A percentile compares a stretch with the other conserved stretches of the same genome.
These are phyloP conservation scores for Trinectes maculatus DNA, from an alignment of 2,113 vertebrate genomes.

Conservation along the genomic window DNA sequence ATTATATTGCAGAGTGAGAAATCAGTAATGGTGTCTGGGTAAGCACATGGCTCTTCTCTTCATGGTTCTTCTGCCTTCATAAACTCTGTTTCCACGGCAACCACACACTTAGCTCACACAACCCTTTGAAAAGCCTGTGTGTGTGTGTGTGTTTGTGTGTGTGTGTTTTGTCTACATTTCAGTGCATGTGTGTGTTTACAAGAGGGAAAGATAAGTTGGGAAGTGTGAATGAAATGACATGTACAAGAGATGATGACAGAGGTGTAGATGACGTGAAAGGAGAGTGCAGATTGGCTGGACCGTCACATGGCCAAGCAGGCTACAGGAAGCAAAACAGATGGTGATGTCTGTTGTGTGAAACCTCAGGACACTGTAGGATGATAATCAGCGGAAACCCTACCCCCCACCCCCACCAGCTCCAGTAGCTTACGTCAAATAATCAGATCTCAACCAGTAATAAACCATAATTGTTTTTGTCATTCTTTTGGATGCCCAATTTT, in stretches of 20 bases:
- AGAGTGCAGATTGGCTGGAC: background rate
- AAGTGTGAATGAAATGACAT: background rate
- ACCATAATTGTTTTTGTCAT: background rate
- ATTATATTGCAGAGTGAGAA: background rate
- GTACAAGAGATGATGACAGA: background rate
- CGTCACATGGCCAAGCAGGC: background rate
- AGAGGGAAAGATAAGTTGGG: background rate
- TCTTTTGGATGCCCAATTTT: background rate
- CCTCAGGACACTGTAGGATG: background rate
- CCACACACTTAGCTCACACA: conserved; percentile 41
- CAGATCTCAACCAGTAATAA: background rate
- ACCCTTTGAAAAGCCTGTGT: background rate
- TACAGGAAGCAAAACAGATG: conserved; percentile 24
- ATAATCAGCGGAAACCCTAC: background rate
- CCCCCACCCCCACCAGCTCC: background rate
- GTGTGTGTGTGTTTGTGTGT: background rate
- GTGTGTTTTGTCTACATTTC: background rate
- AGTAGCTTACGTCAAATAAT: background rate
- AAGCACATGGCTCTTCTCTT: conserved; percentile 14
- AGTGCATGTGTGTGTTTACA: background rate
- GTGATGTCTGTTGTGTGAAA: conserved; percentile 15
- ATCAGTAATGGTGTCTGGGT: conserved; percentile 27
- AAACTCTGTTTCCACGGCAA: conserved; percentile 72
- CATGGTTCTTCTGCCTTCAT: conserved; percentile 14
- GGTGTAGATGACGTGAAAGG: background rate